Conservation (phyloP, 2,888 invertebrate species). For the Andricus curvator region DNA sequence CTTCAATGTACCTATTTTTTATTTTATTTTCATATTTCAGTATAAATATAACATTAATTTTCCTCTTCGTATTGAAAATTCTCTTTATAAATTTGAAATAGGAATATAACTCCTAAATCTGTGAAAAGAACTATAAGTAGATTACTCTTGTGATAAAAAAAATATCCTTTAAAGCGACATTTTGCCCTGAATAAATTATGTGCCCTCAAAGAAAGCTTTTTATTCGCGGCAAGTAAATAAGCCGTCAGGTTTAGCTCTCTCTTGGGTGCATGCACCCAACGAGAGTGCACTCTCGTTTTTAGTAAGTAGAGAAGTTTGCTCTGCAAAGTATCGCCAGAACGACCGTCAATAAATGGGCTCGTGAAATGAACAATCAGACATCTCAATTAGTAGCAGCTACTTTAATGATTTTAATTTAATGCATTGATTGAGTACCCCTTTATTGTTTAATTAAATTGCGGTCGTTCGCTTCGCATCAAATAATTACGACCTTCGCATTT, state of each 20-base stretch:
- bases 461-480: constrained; percentile 8
- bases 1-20: too few relatives aligned
- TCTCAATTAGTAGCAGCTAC: constrained; percentile 8
- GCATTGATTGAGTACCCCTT: constrained; percentile 12
- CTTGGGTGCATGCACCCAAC: neutral
- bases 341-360: constrained; percentile 12
- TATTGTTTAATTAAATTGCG: constrained; percentile 22
- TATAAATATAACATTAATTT: too few relatives aligned
- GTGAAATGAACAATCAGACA: constrained; percentile 7
- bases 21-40: too few relatives aligned
- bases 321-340: constrained; percentile 7
- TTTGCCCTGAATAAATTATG: neutral
- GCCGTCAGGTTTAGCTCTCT: neutral
- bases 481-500: neutral
- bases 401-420: constrained; percentile 30
- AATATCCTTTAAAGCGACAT: neutral
- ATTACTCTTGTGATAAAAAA: neutral
- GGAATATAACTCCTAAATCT: neutral
- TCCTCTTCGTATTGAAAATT: too few relatives aligned
- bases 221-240: constrained; percentile 5
- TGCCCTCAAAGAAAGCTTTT: neutral
- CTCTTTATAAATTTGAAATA: too few relatives aligned
- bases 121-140: neutral
- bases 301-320: neutral
- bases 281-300: neutral